Conservation (phyloP, 2,113 vertebrate species). For the Colossoma macropomum region DNA sequence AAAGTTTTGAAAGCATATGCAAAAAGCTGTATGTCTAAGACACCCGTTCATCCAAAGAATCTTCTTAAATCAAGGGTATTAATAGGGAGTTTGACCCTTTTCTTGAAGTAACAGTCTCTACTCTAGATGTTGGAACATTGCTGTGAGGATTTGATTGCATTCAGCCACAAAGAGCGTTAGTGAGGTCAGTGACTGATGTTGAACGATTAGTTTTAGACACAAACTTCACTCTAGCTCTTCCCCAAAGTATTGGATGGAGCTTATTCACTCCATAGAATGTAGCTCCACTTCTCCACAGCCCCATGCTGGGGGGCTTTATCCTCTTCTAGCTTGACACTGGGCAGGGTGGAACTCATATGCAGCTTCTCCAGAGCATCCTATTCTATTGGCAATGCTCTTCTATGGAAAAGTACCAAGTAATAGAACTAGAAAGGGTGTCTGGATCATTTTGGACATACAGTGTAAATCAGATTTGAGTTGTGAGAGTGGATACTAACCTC, state of each 20-base stretch:
- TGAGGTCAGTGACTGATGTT: not conserved
- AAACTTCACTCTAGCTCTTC: too few species aligned
- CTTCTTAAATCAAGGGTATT: not conserved
- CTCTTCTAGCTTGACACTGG: too few species aligned
- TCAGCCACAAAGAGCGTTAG: not conserved
- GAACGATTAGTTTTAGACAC: not conserved
- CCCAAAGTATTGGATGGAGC: too few species aligned
- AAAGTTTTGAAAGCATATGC: not conserved
- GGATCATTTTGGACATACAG: not conserved
- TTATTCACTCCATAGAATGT: not conserved
- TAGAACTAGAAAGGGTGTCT: not conserved
- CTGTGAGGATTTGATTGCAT: not conserved
- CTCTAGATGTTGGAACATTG: too few species aligned
- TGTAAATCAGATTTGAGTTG: not conserved
- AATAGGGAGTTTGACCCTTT: not conserved
- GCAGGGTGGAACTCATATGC: too few species aligned
- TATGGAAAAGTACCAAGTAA: not conserved
- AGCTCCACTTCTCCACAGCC: not conserved
- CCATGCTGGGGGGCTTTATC: not conserved
- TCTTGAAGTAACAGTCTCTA: too few species aligned
- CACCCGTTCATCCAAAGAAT: not conserved
- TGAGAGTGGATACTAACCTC: conserved; percentile 74
- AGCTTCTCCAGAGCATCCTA: too few species aligned
- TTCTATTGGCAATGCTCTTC: not conserved
- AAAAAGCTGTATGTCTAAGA: not conserved